Conservation (phyloP, 2,888 invertebrate genomes). For the Tridacna gigas region DNA sequence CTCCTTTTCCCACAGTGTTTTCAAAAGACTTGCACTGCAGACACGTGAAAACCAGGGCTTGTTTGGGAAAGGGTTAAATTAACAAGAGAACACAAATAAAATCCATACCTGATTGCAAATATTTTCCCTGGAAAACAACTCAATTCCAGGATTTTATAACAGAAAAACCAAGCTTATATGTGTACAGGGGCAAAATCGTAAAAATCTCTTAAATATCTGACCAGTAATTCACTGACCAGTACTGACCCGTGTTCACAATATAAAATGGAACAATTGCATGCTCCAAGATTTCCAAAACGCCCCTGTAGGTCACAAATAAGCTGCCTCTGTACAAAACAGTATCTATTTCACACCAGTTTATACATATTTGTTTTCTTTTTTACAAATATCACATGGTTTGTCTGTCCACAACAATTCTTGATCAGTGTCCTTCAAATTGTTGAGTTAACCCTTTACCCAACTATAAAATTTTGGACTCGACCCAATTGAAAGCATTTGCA, state of each 20-base stretch:
- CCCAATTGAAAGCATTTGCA: too few species aligned
- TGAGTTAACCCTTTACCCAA: too few species aligned
- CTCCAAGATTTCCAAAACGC: slow-evolving; percentile 2
- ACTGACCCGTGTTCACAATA: neutral
- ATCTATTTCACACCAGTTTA: slow-evolving; percentile 15
- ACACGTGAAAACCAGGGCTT: neutral
- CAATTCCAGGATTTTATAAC: too few species aligned
- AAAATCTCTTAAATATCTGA: neutral
- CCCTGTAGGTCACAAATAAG: slow-evolving; percentile 11
- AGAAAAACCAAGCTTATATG: neutral
- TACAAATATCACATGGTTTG: slow-evolving; percentile 53
- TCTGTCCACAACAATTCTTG: slow-evolving; percentile 27
- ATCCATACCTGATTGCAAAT: slow-evolving; percentile 1
- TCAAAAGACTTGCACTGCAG: neutral
- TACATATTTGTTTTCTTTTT: slow-evolving; percentile 17
- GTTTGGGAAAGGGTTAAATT: neutral
- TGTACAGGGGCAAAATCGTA: neutral
- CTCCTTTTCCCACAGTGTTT: neutral
- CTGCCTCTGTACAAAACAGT: slow-evolving; percentile 32
- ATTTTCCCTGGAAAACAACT: neutral
- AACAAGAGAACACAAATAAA: neutral
- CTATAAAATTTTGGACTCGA: too few species aligned
- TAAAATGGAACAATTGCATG: slow-evolving; percentile 1
- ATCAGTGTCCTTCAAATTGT: neutral
- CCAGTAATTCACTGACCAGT: neutral